Percentiles rank a stretch among this genome's conserved stretches.
These are phyloP conservation scores for Neuroscelio doddi DNA, from an alignment of 2,888 invertebrate species.

Conservation along the genomic window DNA sequence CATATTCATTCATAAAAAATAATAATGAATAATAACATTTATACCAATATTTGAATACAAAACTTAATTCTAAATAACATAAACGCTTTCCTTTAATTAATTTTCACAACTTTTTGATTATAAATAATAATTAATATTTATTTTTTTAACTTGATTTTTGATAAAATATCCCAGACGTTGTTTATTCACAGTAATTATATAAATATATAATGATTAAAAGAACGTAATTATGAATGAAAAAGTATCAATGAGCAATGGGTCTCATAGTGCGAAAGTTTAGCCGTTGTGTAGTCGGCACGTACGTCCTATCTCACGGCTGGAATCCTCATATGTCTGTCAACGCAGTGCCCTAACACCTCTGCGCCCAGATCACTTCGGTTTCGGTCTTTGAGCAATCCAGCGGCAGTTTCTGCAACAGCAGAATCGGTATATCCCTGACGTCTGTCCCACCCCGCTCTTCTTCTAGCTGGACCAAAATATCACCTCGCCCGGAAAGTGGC, in stretches of 20 bases:
- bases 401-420: constrained; percentile 48
- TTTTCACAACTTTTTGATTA: too few relatives aligned
- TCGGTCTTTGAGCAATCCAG: constrained; percentile 39
- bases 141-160: too few relatives aligned
- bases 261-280: constrained; percentile 37
- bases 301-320: constrained; percentile 69
- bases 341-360: constrained; percentile 60
- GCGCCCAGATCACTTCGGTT: constrained; percentile 47
- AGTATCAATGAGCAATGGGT: constrained; percentile 20
- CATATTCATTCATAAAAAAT: too few relatives aligned
- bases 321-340: constrained; percentile 70
- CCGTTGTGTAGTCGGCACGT: constrained; percentile 58
- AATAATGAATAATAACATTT: too few relatives aligned
- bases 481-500: constrained; percentile 50
- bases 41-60: too few relatives aligned
- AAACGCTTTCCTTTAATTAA: too few relatives aligned
- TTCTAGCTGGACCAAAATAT: constrained; percentile 61
- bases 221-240: too few relatives aligned
- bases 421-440: constrained; percentile 20
- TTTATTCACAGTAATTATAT: too few relatives aligned
- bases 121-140: too few relatives aligned
- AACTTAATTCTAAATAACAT: too few relatives aligned
- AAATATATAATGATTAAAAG: too few relatives aligned
- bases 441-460: constrained; percentile 48
- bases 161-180: too few relatives aligned